A percentile compares a stretch with the other conserved stretches of the same genome.
These are phyloP conservation scores for Steinernema khuongi DNA, from an alignment of 1,140 invertebrate species.

Conservation along the genomic window DNA sequence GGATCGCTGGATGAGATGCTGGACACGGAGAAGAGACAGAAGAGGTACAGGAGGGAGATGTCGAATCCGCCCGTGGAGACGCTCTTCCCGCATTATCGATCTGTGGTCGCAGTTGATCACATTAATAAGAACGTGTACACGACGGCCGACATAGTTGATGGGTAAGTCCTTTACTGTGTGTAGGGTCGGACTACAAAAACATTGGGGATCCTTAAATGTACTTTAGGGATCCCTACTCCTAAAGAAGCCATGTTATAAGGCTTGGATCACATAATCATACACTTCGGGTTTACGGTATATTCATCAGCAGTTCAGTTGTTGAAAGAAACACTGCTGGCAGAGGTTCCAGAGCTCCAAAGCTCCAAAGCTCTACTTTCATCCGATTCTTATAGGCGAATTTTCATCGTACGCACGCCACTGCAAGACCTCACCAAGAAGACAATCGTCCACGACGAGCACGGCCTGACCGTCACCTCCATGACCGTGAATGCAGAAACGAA, in stretches of 20 bases:
- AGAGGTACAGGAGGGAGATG: no score
- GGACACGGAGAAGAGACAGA: not conserved
- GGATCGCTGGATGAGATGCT: slow-evolving; percentile 19
- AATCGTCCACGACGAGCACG: not conserved
- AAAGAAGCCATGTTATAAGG: no score
- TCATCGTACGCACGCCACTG: not conserved
- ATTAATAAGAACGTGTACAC: not conserved
- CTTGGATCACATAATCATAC: no score
- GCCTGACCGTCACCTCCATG: slow-evolving; percentile 9
- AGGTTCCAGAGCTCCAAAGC: not conserved
- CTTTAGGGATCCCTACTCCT: no score
- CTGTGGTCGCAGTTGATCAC: slow-evolving; percentile 3
- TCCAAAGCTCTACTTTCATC: not conserved
- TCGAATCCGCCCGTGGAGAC: not conserved
- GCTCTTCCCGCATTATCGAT: not conserved
- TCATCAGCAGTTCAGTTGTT: not conserved
- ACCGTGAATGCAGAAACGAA: slow-evolving; percentile 54
- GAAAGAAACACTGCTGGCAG: not conserved
- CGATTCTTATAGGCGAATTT: not conserved
- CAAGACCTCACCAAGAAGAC: not conserved
- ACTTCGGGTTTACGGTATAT: not conserved
- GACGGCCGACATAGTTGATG: not conserved
- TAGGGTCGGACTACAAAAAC: no score
- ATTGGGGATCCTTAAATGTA: no score
- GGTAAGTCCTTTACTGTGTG: not conserved